Evolutionary conservation across 1,140 invertebrate species (phyloP), one percentile per base, ranked within the genome.

Genomic region (Drosophila novamexicana): DNA sequence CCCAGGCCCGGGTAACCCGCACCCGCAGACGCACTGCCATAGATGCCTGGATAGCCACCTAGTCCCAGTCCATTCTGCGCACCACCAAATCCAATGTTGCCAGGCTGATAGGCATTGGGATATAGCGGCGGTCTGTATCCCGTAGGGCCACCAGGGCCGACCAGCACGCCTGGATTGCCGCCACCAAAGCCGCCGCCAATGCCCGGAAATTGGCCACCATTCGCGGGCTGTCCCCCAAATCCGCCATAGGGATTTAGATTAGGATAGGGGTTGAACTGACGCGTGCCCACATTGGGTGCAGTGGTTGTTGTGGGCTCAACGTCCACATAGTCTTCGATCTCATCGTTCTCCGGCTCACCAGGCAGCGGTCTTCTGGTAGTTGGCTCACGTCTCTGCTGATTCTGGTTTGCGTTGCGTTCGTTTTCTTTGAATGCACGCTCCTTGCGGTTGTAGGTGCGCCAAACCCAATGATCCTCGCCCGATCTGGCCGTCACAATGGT

Each of bases 61-160:
- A 73, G 36, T 34, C 81, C 84, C 7, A 80, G 37, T 44, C 81
- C 85, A 42, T 62, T 72, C 34, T 80, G 79, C 0, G 63, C 59
- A 8, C 83, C 86, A 36, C 54, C 56, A 7, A 75, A 85, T 7
- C 77, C 78, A 45, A 71, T 62, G n/a, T 42, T 42, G 9, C 80
- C 77, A 0, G 80, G 77, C 54, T 89, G 84, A 49, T 84, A 88
- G 1, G 53, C 50, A 22, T 29, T 49, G 1, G 84, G 88, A 65
- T 78, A 89, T 5, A 74, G 5, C 0, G 74, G 79, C n/a, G 69
- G 62, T 32, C 91, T 61, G 1, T 42, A 94, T 93, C 94, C 94
- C 0, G 93, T 94, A 7, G 94, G 94, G 58, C 94, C 94, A 2
- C 93, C 93, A 1, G 95, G 95, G 4, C 94, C 94, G 0, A 94